These are phyloP conservation scores for Smittia aterrima DNA, from an alignment of 2,888 invertebrate genomes.

Conservation along the genomic window DNA sequence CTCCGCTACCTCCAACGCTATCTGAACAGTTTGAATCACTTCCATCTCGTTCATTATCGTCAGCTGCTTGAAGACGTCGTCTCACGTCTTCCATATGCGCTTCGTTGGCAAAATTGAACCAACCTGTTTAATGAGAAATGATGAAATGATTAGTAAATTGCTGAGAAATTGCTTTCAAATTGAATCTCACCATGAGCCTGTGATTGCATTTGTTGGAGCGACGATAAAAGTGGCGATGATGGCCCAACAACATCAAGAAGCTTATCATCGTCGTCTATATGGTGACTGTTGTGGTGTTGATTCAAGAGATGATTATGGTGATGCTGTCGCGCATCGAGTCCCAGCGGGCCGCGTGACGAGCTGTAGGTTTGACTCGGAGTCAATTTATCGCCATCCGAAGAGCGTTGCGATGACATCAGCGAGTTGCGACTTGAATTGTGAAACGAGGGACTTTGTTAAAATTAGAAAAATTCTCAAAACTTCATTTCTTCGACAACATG, in stretches of 20 bases:
- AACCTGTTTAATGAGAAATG: constrained; percentile 53
- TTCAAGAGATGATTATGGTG: constrained; percentile 49
- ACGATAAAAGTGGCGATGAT: constrained; percentile 69
- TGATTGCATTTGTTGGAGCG: constrained; percentile 55
- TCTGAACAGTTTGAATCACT: constrained; percentile 74
- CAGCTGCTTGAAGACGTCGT: constrained; percentile 53
- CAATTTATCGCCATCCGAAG: constrained; percentile 55
- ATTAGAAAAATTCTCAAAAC: background rate
- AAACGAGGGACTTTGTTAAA: constrained; percentile 22
- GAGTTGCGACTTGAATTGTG: constrained; percentile 64
- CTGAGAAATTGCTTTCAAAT: background rate
- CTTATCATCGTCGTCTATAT: constrained; percentile 74
- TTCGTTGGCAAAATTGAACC: constrained; percentile 56
- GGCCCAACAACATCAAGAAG: constrained; percentile 85
- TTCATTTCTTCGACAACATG: too few relatives aligned
- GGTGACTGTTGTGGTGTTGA: constrained; percentile 16
- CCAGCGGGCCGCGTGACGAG: constrained; percentile 52
- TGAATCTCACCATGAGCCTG: constrained; percentile 54
- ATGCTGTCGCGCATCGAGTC: constrained; percentile 52
- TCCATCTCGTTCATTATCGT: constrained; percentile 65
- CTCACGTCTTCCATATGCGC: constrained; percentile 41
- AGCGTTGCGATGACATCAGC: constrained; percentile 55
- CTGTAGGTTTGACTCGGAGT: constrained; percentile 60
- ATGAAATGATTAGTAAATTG: constrained; percentile 29
- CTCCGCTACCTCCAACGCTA: constrained; percentile 55